Conservation (phyloP, 2,797 vertebrate species). For the Poeciliopsis presidionis region DNA sequence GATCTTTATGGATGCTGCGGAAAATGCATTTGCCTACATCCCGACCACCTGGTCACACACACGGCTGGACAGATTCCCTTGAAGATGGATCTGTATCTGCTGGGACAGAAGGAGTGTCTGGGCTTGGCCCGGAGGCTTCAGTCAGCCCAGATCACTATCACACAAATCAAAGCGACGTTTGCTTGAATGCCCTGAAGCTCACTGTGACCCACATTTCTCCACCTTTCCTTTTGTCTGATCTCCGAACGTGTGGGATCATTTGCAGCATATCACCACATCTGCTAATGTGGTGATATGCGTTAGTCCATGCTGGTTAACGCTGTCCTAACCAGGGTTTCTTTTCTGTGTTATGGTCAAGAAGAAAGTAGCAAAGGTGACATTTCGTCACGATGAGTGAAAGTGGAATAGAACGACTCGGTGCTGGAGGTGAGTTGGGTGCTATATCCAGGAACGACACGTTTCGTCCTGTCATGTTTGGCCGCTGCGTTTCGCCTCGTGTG, state of each 20-base stretch:
- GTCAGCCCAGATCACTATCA: constrained; percentile 57
- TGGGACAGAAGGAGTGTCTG: constrained; percentile 39
- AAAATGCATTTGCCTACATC: constrained; percentile 4
- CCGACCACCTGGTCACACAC: constrained; percentile 14
- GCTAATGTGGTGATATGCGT: neutral
- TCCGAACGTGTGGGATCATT: constrained; percentile 30
- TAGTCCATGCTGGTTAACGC: neutral
- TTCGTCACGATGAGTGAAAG: constrained; percentile 11
- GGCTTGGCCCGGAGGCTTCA: constrained; percentile 10
- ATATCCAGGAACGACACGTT: neutral
- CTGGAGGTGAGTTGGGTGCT: neutral
- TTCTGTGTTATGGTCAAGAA: constrained; percentile 5
- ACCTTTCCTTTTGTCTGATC: constrained; percentile 42
- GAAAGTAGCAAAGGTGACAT: neutral
- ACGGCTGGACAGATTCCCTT: constrained; percentile 6
- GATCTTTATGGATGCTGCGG: constrained; percentile 18
- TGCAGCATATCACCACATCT: constrained; percentile 22
- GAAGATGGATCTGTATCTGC: constrained; percentile 40
- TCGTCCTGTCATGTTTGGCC: constrained; percentile 9
- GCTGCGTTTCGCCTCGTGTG: constrained; percentile 18
- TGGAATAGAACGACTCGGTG: constrained; percentile 9
- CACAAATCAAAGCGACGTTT: constrained; percentile 37
- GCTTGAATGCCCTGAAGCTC: constrained; percentile 40
- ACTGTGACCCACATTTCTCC: constrained; percentile 62
- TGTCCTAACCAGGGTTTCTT: constrained; percentile 16